Evolutionary conservation across 2,888 invertebrate species (phyloP), one percentile per base, ranked within the genome.

Genomic region (Pachliopta kotzebuea): DNA sequence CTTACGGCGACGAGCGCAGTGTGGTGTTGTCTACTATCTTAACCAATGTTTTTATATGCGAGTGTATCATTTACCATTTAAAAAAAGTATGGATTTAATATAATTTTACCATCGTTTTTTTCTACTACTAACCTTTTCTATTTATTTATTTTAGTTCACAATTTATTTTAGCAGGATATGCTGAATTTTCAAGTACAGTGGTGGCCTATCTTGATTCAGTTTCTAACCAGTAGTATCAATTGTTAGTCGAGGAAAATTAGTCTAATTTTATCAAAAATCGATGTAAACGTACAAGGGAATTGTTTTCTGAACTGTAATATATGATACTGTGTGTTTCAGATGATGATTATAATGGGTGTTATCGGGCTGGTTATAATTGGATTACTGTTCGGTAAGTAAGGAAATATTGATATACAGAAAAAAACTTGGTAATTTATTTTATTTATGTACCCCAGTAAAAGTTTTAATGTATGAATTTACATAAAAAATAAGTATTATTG

Each of bases 311-410:
- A n/a, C 4, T n/a, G 6, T 45, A n/a, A 45, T n/a, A 45, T 45
- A 14, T 23, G 29, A 17, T 37, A 17, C 24, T 49, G 24, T 26
- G 20, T 23, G 67, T 92, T 92, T 20, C 88, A 95, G 95, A 97
- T 97, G 97, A 97, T 97, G 97, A 96, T 97, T 77, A 96, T 97
- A 77, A 95, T 97, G 93, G 97, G 97, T 67, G 94, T 96, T 66
- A 96, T 97, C 84, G 96, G 95, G 68, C 93, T 96, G 76, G 93
- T 96, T 72, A 95, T 97, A 85, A 93, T 97, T 79, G 96, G 96
- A 77, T 95, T 98, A 80, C 95, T 98, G 81, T 96, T 97, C 86
- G 96, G 98, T 97, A 94, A 96, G 96, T 65, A 65, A 53, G 59
- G 59, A n/a, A 6, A 56, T 42, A 52, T 29, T 42, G 26, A 54